Percentiles rank a stretch among this genome's conserved stretches.
Conservation (phyloP, 37 sponge, comb jelly and placozoan species). For the Aplysina aerophoba region DNA sequence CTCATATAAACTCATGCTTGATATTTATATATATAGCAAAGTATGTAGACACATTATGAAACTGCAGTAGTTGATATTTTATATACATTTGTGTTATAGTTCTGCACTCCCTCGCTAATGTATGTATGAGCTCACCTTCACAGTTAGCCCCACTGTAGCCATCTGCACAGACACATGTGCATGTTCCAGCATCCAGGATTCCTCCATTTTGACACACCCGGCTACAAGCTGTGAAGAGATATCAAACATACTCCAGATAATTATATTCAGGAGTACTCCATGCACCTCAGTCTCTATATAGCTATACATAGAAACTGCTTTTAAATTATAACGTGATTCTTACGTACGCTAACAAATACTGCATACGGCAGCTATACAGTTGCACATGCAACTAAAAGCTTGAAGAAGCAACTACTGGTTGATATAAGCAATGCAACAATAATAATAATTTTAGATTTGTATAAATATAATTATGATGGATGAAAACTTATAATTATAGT, state of each 20-base stretch:
- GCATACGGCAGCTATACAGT: background rate
- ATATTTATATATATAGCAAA: too few species aligned
- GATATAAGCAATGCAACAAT: too few species aligned
- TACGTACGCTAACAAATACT: background rate
- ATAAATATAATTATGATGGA: too few species aligned
- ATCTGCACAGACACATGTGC: background rate
- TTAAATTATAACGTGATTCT: background rate
- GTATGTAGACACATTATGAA: too few species aligned
- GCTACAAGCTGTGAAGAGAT: background rate
- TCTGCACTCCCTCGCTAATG: too few species aligned
- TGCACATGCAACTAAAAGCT: background rate
- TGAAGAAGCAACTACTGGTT: too few species aligned
- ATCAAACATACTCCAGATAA: background rate
- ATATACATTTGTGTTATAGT: too few species aligned
- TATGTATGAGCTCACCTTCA: background rate
- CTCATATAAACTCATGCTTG: too few species aligned
- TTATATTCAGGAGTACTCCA: background rate
- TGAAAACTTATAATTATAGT: too few species aligned
- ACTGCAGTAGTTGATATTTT: too few species aligned
- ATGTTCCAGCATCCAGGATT: background rate
- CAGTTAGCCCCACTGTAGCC: background rate
- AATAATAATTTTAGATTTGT: too few species aligned
- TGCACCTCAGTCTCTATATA: background rate
- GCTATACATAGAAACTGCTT: background rate
- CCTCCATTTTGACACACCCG: slow-evolving; percentile 8